Conservation (phyloP, 2,113 vertebrate genomes). For the Chelonoidis abingdonii region DNA sequence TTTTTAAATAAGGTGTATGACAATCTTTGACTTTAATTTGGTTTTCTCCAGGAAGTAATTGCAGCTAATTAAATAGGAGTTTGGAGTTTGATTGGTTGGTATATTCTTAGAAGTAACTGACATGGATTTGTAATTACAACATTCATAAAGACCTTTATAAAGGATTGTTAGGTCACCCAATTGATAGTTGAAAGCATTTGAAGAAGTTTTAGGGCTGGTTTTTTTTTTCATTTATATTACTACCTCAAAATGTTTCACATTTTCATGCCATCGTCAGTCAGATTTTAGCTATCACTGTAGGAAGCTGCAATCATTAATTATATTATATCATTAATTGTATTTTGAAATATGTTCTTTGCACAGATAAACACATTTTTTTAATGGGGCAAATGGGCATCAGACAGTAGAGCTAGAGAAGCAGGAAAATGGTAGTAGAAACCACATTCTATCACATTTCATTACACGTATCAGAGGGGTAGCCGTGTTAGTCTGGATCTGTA, state of each 20-base stretch:
- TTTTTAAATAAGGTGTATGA: not conserved
- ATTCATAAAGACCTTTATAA: not conserved
- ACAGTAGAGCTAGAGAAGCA: not conserved
- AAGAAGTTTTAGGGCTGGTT: not conserved
- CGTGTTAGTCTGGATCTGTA: no score
- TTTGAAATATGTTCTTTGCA: not conserved
- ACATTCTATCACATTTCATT: not conserved
- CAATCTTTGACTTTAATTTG: not conserved
- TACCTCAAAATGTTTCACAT: conserved; percentile 56
- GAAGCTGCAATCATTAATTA: not conserved
- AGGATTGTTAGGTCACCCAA: not conserved
- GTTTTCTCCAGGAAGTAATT: not conserved
- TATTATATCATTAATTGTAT: no score
- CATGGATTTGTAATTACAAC: conserved; percentile 33
- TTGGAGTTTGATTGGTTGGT: not conserved
- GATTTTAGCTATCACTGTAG: not conserved
- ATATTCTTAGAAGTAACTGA: conserved; percentile 45
- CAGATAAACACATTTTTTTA: not conserved
- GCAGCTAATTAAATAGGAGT: conserved; percentile 26
- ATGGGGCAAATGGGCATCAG: not conserved
- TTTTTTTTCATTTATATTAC: conserved; percentile 37
- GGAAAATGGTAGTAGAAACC: not conserved
- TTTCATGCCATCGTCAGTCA: not conserved
- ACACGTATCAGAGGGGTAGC: not conserved
- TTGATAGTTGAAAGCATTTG: not conserved